Evolutionary conservation across 2,888 invertebrate species (phyloP).

Genomic region (Lysandra bellargus): DNA sequence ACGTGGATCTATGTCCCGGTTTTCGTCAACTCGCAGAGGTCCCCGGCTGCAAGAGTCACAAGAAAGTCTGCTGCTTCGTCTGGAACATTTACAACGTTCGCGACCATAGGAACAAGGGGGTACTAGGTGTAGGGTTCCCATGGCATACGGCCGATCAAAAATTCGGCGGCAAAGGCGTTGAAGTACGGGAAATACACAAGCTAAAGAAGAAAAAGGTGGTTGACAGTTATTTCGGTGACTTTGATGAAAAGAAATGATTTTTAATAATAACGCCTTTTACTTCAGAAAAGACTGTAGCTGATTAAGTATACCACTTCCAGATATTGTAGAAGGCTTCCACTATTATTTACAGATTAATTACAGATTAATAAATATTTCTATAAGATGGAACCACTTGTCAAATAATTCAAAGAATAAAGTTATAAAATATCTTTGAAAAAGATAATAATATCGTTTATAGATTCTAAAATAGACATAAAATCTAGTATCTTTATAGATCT

Average conservation of each 20-base stretch:
- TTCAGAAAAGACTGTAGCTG: too few relatives aligned
- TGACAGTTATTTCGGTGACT: background rate
- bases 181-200: conserved; percentile 38
- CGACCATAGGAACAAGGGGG: conserved; percentile 54
- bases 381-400: too few relatives aligned
- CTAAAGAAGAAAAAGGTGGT: conserved; percentile 36
- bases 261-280: background rate
- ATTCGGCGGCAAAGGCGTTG: conserved; percentile 60
- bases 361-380: too few relatives aligned
- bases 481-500: background rate
- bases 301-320: too few relatives aligned
- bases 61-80: conserved; percentile 66
- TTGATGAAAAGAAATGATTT: background rate
- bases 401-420: too few relatives aligned
- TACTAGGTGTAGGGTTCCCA: conserved; percentile 52
- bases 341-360: too few relatives aligned
- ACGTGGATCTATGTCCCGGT: conserved; percentile 57
- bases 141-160: conserved; percentile 49
- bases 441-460: background rate
- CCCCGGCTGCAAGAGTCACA: conserved; percentile 59
- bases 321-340: too few relatives aligned
- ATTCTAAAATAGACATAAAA: background rate
- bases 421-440: background rate
- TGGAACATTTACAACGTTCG: conserved; percentile 60
- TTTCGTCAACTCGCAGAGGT: conserved; percentile 54